These are phyloP conservation scores for Romanomermis culicivorax DNA, from an alignment of 2,888 invertebrate genomes.

Conservation along the genomic window DNA sequence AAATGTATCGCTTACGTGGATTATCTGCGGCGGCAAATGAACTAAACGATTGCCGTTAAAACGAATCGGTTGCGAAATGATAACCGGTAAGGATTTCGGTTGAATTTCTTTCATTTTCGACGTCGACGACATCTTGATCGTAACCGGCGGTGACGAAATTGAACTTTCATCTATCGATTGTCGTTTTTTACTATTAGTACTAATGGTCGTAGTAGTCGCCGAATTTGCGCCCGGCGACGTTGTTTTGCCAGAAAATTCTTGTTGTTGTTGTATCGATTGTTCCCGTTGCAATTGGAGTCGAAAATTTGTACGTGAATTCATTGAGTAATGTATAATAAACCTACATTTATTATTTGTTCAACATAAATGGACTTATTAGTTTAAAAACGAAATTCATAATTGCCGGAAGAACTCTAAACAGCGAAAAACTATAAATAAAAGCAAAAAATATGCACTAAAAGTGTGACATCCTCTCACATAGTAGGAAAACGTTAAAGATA, in stretches of 20 bases:
- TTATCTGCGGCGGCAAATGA: constrained; percentile 10
- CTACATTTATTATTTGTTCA: not conserved
- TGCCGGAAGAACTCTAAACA: no score
- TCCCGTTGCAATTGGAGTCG: not conserved
- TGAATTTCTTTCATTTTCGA: not conserved
- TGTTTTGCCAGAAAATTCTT: no score
- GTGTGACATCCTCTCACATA: no score
- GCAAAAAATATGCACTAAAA: no score
- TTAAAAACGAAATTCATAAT: no score
- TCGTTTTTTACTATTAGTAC: not conserved
- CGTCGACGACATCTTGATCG: not conserved
- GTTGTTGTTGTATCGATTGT: not conserved
- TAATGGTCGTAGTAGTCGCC: not conserved
- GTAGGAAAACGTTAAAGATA: no score
- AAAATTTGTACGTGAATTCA: constrained; percentile 3
- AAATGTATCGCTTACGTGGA: constrained; percentile 6
- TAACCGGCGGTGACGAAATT: not conserved
- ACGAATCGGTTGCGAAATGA: constrained; percentile 9
- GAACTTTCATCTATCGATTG: not conserved
- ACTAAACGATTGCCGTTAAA: constrained; percentile 9
- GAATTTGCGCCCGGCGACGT: not conserved
- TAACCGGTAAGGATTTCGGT: constrained; percentile 3
- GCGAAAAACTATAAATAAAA: no score
- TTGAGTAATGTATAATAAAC: not conserved
- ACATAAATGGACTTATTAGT: no score